These are phyloP conservation scores for Notarius quadriscutis DNA, from an alignment of 2,113 vertebrate genomes.

Conservation along the genomic window DNA sequence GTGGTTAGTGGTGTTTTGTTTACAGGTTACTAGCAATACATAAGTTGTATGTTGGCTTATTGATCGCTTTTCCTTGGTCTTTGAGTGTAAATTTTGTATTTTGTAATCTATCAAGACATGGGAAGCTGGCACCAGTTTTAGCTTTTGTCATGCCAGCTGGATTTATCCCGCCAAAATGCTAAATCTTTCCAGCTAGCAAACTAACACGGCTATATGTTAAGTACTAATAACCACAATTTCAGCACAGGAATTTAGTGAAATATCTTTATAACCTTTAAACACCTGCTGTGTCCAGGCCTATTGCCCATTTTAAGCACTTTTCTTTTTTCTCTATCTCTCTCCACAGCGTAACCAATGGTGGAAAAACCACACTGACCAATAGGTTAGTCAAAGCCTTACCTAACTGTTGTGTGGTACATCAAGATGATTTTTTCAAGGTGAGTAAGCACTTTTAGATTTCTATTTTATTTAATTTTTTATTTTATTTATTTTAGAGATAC, in stretches of 20 bases:
- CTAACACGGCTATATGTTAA: not conserved
- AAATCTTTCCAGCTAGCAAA: not conserved
- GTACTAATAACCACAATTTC: not conserved
- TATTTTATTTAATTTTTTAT: not conserved
- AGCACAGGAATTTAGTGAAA: not conserved
- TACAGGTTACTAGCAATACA: no score
- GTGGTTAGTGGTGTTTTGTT: not conserved
- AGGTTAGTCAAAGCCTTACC: slow-evolving; percentile 73
- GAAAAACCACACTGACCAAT: slow-evolving; percentile 79
- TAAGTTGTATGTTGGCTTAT: not conserved
- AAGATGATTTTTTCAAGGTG: slow-evolving; percentile 83
- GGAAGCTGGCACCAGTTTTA: not conserved
- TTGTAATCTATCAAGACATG: not conserved
- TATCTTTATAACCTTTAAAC: not conserved
- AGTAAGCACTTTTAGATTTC: slow-evolving; percentile 32
- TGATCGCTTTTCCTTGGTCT: not conserved
- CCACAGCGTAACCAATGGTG: slow-evolving; percentile 78
- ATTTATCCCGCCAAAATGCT: slow-evolving; percentile 24
- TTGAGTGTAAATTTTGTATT: not conserved
- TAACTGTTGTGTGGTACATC: slow-evolving; percentile 80
- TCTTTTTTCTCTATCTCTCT: not conserved
- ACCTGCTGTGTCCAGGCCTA: not conserved
- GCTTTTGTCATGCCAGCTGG: not conserved
- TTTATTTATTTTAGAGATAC: not conserved
- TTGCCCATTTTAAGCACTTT: not conserved